Base-by-base conservation (phyloP, 2,113 vertebrate species). In the Myotis lucifugus region DNA sequence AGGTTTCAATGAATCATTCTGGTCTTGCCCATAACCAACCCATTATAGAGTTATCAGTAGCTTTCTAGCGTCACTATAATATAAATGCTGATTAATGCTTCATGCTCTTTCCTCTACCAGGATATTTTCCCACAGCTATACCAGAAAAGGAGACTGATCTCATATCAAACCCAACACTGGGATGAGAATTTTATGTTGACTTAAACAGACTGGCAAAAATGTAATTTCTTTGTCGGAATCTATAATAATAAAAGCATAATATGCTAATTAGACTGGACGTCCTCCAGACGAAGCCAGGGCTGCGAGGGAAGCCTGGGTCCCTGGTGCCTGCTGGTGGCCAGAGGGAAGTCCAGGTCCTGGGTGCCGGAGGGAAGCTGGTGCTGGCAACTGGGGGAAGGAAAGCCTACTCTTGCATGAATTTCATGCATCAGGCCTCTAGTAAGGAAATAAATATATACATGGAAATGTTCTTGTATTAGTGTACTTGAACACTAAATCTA, bases 401-500 rank as follows among this genome's bases (percentile, higher is more conserved):
- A 46, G 46, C 46, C 46, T 46, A 46, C 46, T 46, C 46, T 46
- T 46, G 46, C 46, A 46, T 46, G 46, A 46, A 46, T 46, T 46
- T 46, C 10, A 11, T 46, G 46, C 46, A 46, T 11, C 10, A 2
- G 46, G 8, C 46, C 46, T 46, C 46, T 46, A 46, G 46, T 88
- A 67, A 90, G 18, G 19, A 92, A 64, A 76, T 40, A 40, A 59
- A 90, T 61, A 83, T 54, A 19, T 70, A 29, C 2, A 27, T 14
- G n/a, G 8, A 88, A 77, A 77, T 85, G 64, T 37, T 52, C 86
- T 40, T 56, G n/a, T 40, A 79, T 85, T 92, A 85, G 46, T 72
- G 50, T 91, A 94, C 83, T 90, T 85, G 40, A 86, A 91, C 17
- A 88, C 50, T 88, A 93, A 73, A 83, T 90, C 72, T 91, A 88